phyloP scores from a whole-genome alignment of 2,797 vertebrate genomes.

The Crocidura indochinensis region DNA sequence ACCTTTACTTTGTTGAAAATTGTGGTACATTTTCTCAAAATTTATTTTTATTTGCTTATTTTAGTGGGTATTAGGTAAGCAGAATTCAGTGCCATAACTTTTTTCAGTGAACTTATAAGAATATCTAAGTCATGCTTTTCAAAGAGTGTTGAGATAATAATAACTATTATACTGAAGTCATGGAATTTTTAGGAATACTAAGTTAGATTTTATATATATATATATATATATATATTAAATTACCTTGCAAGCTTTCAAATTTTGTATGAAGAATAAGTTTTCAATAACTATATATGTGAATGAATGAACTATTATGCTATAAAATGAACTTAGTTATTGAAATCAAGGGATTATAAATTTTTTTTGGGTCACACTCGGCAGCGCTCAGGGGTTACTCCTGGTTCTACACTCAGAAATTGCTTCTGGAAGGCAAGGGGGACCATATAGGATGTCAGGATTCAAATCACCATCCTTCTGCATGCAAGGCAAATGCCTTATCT shows the following conservation, averaged over 20 bases:
- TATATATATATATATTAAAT: too few relatives aligned
- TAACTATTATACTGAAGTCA: conserved; percentile 57
- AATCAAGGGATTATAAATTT: conserved; percentile 27
- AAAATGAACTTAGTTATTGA: conserved; percentile 60
- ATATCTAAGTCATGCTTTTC: conserved; percentile 35
- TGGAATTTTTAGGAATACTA: conserved; percentile 53
- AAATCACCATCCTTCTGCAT: too few relatives aligned
- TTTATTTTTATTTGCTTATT: not conserved
- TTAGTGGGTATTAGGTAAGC: conserved; percentile 9
- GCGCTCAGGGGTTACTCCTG: too few relatives aligned
- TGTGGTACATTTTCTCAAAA: conserved; percentile 14
- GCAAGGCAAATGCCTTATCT: too few relatives aligned
- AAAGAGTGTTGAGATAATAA: conserved; percentile 6
- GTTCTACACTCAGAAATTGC: too few relatives aligned
- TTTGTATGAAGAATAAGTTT: conserved; percentile 66
- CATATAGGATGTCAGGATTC: too few relatives aligned
- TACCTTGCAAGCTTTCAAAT: conserved; percentile 63
- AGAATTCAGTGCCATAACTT: conserved; percentile 32
- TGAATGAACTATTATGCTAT: conserved; percentile 55
- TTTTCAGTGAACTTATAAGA: conserved; percentile 25
- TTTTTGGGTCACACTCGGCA: too few relatives aligned
- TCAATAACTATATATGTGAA: conserved; percentile 71
- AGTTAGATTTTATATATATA: conserved; percentile 72
- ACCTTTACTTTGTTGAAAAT: not conserved
- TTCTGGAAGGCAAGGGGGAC: too few relatives aligned